Evolutionary conservation across 2,113 vertebrate species (phyloP), one percentile per base, ranked within the genome.

Genomic region (Tragelaphus scriptus): DNA sequence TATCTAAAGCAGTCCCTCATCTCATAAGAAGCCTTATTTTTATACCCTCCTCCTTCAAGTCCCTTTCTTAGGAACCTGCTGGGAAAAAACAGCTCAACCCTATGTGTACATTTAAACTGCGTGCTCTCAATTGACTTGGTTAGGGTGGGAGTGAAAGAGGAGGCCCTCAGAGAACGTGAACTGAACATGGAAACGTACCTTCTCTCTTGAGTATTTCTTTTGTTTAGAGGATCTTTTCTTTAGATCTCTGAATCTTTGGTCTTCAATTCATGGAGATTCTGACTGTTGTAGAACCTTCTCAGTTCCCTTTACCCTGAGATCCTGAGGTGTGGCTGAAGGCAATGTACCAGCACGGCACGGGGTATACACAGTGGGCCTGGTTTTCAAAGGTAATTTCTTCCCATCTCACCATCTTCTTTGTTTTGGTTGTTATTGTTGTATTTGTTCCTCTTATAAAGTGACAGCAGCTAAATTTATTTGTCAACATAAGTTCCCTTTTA

Each of bases 391-490:
- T n/a, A 6, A 79, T 49, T 88, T 95, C 81, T 96, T 96, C 25
- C 68, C 47, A 53, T 92, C 53, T 87, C 68, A 21, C 51, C 32
- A 13, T 94, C 25, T 85, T 86, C 95, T 84, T 94, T 71, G 81
- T 81, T 51, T 17, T 23, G 32, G 19, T 82, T 23, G 30, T 25
- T 82, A 25, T n/a, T 7, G 51, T 55, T 82, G 32, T n/a, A 15
- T 19, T 55, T 36, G 30, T 82, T 82, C 3, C 47, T 97, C 87
- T 51, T 71, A 80, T 71, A 89, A 91, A 94, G 14, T 96, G 68
- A 94, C 65, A 97, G 30, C 30, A 61, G 51, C 36, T 97, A 61
- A 10, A 95, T 95, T 28, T 88, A 81, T 95, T 95, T 97, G 88
- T 55, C 16, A 40, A 40, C 68, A 23, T 40, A 89, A 80, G 15